A percentile compares a stretch with the other conserved stretches of the same genome.
Evolutionary conservation across 2,888 invertebrate species (phyloP).

Genomic region (Trissonchulus latispiculum): DNA sequence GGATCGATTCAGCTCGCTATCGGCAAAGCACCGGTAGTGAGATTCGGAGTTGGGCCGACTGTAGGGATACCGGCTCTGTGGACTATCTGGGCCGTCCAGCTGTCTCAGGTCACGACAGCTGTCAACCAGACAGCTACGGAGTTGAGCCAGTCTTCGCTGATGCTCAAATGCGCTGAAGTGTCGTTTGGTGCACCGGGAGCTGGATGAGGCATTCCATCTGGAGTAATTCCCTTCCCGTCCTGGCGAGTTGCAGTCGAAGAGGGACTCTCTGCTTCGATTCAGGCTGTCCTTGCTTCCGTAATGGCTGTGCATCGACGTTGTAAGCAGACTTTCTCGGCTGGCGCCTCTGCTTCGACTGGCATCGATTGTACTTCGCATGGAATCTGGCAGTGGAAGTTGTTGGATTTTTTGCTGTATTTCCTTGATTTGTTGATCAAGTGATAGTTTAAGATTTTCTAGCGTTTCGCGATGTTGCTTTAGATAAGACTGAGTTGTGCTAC

Average conservation of each 20-base stretch:
- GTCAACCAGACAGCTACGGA: slow-evolving; percentile 12
- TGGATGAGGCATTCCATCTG: neutral
- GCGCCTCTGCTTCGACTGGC: neutral
- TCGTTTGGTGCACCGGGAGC: neutral
- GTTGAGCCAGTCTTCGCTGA: neutral
- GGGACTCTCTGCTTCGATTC: neutral
- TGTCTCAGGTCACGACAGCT: neutral
- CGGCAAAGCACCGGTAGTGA: neutral
- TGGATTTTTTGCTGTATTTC: neutral
- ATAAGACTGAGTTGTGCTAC: neutral
- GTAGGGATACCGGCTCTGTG: neutral
- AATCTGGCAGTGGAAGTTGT: neutral
- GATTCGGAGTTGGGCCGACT: neutral
- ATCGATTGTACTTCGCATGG: neutral
- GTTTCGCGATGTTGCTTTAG: neutral
- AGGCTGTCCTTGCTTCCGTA: no score
- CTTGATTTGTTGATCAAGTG: neutral
- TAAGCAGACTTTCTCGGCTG: neutral
- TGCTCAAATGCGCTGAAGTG: neutral
- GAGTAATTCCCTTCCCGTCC: neutral
- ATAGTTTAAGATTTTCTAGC: neutral
- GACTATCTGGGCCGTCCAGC: no score
- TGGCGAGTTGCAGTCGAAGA: neutral
- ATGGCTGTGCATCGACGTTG: neutral
- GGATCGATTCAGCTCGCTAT: neutral